These are phyloP conservation scores for Pararge aegeria DNA, from an alignment of 1,140 invertebrate species.

Conservation along the genomic window DNA sequence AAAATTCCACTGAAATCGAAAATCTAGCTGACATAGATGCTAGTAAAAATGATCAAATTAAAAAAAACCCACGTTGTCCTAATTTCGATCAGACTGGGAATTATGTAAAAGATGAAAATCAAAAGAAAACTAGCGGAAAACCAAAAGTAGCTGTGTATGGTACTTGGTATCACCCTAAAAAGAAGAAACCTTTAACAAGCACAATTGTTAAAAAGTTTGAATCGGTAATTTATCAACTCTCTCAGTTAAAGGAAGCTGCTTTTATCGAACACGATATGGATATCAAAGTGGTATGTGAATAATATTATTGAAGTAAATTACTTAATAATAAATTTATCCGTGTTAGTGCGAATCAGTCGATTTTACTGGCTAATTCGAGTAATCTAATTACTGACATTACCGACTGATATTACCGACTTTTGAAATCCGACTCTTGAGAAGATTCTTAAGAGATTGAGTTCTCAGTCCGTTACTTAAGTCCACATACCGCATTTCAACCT, in stretches of 20 bases:
- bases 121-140: slow-evolving; percentile 56
- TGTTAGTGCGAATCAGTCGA: no score
- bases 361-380: no score
- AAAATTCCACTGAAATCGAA: slow-evolving; percentile 35
- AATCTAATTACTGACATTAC: no score
- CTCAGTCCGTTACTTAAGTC: no score
- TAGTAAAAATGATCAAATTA: slow-evolving; percentile 38
- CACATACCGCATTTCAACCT: no score
- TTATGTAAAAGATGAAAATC: slow-evolving; percentile 59
- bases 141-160: slow-evolving; percentile 55
- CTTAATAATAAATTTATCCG: no score
- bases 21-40: slow-evolving; percentile 37
- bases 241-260: slow-evolving; percentile 55
- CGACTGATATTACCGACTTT: no score
- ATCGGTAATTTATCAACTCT: slow-evolving; percentile 54
- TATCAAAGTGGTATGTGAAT: slow-evolving; percentile 61
- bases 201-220: slow-evolving; percentile 69
- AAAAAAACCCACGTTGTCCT: slow-evolving; percentile 48
- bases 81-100: slow-evolving; percentile 70
- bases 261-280: slow-evolving; percentile 74
- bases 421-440: no score
- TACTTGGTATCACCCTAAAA: slow-evolving; percentile 73
- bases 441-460: no score
- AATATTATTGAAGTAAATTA: neutral
- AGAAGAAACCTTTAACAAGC: slow-evolving; percentile 66